phyloP scores from a whole-genome alignment of 1,140 invertebrate genomes.

The Drosophila tsacasi region DNA sequence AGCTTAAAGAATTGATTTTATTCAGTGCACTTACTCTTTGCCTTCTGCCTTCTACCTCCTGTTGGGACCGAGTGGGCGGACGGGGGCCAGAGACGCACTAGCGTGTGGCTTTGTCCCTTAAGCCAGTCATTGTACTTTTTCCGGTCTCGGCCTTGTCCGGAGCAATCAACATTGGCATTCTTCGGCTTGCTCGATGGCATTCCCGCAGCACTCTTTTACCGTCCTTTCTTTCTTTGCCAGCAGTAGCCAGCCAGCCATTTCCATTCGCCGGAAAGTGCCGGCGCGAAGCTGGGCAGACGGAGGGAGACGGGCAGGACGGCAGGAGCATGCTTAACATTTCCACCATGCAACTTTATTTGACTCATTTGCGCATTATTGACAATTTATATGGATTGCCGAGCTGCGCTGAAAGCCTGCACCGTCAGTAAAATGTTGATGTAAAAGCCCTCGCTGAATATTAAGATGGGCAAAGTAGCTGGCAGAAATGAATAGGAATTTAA shows the following conservation, averaged over 20 bases:
- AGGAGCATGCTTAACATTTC: slow-evolving; percentile 51
- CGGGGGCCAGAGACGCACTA: slow-evolving; percentile 5
- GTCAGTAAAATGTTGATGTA: slow-evolving; percentile 38
- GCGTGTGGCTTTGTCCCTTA: slow-evolving; percentile 30
- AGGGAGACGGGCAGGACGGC: neutral
- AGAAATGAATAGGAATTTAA: slow-evolving; percentile 38
- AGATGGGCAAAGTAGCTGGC: slow-evolving; percentile 37
- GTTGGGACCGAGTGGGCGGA: neutral
- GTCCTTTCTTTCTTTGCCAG: slow-evolving; percentile 18
- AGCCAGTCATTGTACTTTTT: slow-evolving; percentile 40
- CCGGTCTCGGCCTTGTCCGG: slow-evolving; percentile 36
- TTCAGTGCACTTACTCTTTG: slow-evolving; percentile 10
- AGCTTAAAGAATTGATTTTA: slow-evolving; percentile 28
- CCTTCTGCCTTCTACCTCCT: neutral
- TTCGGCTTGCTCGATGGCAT: slow-evolving; percentile 36
- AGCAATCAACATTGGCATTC: slow-evolving; percentile 61
- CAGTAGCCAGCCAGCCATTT: slow-evolving; percentile 22
- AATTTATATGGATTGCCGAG: slow-evolving; percentile 53
- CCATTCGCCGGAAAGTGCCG: slow-evolving; percentile 38
- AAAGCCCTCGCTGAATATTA: slow-evolving; percentile 26
- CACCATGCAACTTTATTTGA: slow-evolving; percentile 47
- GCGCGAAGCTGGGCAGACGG: neutral
- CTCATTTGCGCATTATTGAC: slow-evolving; percentile 57
- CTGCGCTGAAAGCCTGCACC: slow-evolving; percentile 6
- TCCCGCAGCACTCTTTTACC: slow-evolving; percentile 15